Evolutionary conservation across 37 sponge, comb jelly and placozoan genomes (phyloP).

Genomic region (Aphrocallistes beatrix): DNA sequence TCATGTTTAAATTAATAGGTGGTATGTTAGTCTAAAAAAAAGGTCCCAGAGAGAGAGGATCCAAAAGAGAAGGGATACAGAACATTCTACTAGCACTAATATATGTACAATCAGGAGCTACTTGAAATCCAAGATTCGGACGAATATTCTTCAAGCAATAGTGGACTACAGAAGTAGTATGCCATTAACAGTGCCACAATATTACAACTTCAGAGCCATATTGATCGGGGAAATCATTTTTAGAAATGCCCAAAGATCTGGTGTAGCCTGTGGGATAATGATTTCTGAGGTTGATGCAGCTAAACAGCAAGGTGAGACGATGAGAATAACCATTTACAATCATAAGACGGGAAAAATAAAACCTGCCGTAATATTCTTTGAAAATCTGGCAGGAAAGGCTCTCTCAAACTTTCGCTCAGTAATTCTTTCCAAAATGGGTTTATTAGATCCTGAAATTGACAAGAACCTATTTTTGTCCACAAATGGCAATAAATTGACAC

Average conservation of each 20-base stretch:
- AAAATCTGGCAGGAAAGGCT: not conserved
- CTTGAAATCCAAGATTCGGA: not conserved
- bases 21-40: not conserved
- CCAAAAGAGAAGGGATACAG: not conserved
- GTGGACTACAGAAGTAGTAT: not conserved
- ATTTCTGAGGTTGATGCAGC: not conserved
- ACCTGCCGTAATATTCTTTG: not conserved
- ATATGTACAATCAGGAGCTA: not conserved
- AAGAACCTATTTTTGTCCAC: not conserved
- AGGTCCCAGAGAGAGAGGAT: not conserved
- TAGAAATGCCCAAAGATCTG: not conserved
- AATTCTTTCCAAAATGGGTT: not conserved
- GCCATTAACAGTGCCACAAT: not conserved
- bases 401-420: not conserved
- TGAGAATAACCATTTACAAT: not conserved
- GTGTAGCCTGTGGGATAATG: not conserved
- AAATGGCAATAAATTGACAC: not conserved
- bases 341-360: conserved; percentile 2
- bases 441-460: not conserved
- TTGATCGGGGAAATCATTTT: not conserved
- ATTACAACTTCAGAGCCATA: not conserved
- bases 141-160: not conserved
- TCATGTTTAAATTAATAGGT: too few relatives aligned
- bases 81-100: not conserved
- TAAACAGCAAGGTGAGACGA: not conserved